Percentiles rank a stretch among this genome's conserved stretches.
Evolutionary conservation across 2,888 invertebrate species (phyloP).

Genomic region (Drosophila bunnanda): DNA sequence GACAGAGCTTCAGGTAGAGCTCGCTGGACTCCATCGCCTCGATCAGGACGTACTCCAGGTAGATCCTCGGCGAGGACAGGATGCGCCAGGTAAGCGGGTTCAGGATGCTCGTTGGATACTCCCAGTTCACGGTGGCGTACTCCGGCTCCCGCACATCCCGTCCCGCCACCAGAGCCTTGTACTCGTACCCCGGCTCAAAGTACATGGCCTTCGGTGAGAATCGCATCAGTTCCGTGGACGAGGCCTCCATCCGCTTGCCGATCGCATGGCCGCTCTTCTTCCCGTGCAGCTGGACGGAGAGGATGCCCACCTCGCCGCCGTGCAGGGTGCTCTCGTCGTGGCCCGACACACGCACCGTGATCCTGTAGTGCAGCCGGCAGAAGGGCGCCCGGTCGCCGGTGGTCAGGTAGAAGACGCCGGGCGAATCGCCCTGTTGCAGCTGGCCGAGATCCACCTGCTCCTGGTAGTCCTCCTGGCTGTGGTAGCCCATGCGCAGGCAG

Average conservation of each 20-base stretch:
- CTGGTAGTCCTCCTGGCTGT: conserved; percentile 86
- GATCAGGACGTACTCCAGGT: conserved; percentile 89
- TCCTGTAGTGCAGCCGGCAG: conserved; percentile 93
- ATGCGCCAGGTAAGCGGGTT: conserved; percentile 94
- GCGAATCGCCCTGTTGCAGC: conserved; percentile 84
- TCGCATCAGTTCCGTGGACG: conserved; percentile 86
- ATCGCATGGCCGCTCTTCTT: conserved; percentile 83
- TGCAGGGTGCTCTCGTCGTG: conserved; percentile 89
- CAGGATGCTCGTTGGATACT: conserved; percentile 90
- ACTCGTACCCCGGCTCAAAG: conserved; percentile 88
- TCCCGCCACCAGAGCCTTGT: conserved; percentile 89
- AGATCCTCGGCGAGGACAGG: conserved; percentile 90
- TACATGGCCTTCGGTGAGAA: conserved; percentile 86
- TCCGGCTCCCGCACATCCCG: conserved; percentile 88
- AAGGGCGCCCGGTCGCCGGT: conserved; percentile 90
- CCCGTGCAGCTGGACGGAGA: conserved; percentile 88
- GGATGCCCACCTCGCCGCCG: conserved; percentile 92
- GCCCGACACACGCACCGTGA: conserved; percentile 90
- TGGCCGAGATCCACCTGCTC: conserved; percentile 85
- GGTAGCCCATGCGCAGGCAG: conserved; percentile 89
- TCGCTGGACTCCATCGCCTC: conserved; percentile 89
- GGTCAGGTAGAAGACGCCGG: conserved; percentile 89
- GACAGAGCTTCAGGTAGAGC: conserved; percentile 87
- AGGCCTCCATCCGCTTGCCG: conserved; percentile 64
- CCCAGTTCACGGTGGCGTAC: conserved; percentile 91